These are phyloP conservation scores for Abramis brama DNA, from an alignment of 2,113 vertebrate species.

Conservation along the genomic window DNA sequence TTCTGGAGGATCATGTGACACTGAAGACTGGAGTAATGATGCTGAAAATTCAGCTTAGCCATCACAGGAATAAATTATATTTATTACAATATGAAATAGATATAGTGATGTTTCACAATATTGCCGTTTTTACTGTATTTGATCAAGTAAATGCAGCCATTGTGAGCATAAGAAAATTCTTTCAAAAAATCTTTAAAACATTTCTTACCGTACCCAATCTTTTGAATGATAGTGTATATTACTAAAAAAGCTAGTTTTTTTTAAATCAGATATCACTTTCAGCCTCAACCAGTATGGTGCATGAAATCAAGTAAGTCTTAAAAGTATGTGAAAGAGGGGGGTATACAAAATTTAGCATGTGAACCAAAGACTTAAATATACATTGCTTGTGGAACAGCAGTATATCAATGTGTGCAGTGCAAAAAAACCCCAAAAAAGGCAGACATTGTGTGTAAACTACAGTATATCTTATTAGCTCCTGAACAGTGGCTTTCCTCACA, in stretches of 20 bases:
- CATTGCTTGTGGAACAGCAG: not conserved
- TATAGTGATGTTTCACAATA: not conserved
- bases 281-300: too few species aligned
- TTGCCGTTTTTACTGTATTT: not conserved
- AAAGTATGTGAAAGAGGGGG: too few species aligned
- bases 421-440: not conserved
- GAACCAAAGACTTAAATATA: not conserved
- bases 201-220: too few species aligned
- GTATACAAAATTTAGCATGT: not conserved
- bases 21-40: too few species aligned
- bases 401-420: not conserved
- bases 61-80: not conserved
- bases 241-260: too few species aligned
- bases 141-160: not conserved
- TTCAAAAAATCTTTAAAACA: not conserved
- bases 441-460: not conserved
- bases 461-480: not conserved
- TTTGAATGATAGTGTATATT: too few species aligned
- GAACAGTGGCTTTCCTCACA: slow-evolving; percentile 29
- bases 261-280: too few species aligned
- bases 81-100: not conserved
- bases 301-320: too few species aligned
- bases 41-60: not conserved
- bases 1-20: not conserved
- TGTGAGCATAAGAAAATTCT: not conserved